Evolutionary conservation across 2,797 vertebrate species (phyloP).

Genomic region (Otolemur crassicaudatus): DNA sequence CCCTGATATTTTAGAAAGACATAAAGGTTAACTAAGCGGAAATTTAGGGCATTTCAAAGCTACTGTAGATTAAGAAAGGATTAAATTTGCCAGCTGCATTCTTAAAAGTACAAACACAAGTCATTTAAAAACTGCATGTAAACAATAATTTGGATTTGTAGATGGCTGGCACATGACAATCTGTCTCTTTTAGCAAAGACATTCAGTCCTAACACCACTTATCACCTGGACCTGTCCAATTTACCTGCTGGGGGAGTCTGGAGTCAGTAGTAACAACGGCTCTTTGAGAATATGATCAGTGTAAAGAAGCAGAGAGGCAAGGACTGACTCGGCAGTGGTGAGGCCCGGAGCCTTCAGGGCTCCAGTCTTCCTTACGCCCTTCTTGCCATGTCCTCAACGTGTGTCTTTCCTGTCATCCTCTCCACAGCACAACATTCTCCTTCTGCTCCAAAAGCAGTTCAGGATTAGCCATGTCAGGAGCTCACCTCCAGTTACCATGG

Average conservation of each 20-base stretch:
- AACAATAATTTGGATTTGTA: neutral
- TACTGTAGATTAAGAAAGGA: neutral
- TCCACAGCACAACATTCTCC: neutral
- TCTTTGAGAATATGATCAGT: neutral
- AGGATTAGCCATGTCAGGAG: neutral
- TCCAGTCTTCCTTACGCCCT: neutral
- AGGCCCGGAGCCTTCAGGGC: neutral
- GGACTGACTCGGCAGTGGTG: neutral
- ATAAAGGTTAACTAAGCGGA: neutral
- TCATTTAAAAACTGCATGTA: neutral
- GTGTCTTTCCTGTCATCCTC: neutral
- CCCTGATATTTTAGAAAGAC: conserved; percentile 23
- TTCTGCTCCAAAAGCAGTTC: neutral
- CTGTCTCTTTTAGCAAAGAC: neutral
- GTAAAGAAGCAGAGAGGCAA: neutral
- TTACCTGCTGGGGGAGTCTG: neutral
- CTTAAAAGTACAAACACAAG: neutral
- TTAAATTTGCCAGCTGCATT: neutral
- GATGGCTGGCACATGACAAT: neutral
- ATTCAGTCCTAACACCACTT: neutral
- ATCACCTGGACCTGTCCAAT: neutral
- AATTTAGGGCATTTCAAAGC: neutral
- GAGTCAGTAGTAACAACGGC: neutral
- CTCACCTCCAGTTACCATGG: neutral
- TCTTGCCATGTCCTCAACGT: neutral